Evolutionary conservation across 2,888 invertebrate genomes (phyloP), one percentile per base, ranked within the genome.

Genomic region (Silvanus unidentatus): DNA sequence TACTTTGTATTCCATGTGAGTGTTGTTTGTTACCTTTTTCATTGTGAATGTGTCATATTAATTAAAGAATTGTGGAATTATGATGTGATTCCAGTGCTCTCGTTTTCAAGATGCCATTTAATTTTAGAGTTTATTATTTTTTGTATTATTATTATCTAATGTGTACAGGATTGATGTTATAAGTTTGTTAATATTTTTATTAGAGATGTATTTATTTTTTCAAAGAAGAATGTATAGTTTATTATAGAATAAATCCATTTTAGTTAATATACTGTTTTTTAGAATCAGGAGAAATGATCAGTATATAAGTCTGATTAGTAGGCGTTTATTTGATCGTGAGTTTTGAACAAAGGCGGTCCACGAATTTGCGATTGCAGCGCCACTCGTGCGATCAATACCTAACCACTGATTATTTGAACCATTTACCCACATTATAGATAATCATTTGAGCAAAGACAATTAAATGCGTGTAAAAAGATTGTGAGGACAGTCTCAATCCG

Each of bases 401-500:
- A n/a, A n/a, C n/a, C n/a, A n/a, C n/a, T n/a, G n/a, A n/a, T n/a
- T n/a, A n/a, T n/a, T n/a, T n/a, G n/a, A n/a, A n/a, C n/a, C 22
- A 5, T 22, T 22, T 22, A 22, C 22, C 4, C 3, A 22, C 3
- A 5, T 22, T 22, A 5, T 22, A 5, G 8, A 22, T 22, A 14
- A 45, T 47, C 14, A 39, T 32, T 32, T n/a, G 3, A 32, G 32
- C 32, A 32, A 48, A 44, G 54, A 57, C 55, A 55, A 55, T 32
- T 22, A 22, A 22, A 8, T 8, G 22, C 4, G 4, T 32, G 32
- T 39, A 39, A 43, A 37, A 42, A 37, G 49, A 48, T 50, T 52
- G 54, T 49, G 50, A 53, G 44, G 45, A 46, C 50, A 53, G 53
- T 58, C 57, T 54, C 50, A 58, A 60, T 60, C 61, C 60, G 61